A percentile compares a stretch with the other conserved stretches of the same genome.
Conservation (phyloP, 1,140 invertebrate species). For the Diploscapter pachys region DNA sequence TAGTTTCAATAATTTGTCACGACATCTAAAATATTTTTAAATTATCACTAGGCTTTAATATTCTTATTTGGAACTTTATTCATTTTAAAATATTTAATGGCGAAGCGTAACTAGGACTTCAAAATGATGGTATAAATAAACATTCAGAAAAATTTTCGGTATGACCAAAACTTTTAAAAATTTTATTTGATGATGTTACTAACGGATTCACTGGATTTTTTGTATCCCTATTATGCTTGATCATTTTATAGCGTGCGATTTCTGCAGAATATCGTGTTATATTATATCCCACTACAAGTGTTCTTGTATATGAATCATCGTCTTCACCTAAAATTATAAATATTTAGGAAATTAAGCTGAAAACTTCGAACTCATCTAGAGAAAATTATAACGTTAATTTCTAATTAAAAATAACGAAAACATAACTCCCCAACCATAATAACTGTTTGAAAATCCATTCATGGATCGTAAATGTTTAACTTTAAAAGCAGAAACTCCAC, state of each 20-base stretch:
- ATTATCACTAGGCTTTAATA: background rate
- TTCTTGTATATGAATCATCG: too few species aligned
- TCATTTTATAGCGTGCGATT: constrained; percentile 61
- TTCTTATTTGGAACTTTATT: too few species aligned
- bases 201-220: constrained; percentile 56
- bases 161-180: too few species aligned
- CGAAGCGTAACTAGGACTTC: too few species aligned
- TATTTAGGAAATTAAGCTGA: constrained; percentile 48
- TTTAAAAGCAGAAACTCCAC: constrained; percentile 67
- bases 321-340: too few species aligned
- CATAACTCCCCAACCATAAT: constrained; percentile 75
- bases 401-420: too few species aligned
- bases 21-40: constrained; percentile 59
- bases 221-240: constrained; percentile 56
- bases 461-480: constrained; percentile 70
- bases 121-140: too few species aligned
- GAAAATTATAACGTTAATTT: too few species aligned
- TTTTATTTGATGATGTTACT: too few species aligned
- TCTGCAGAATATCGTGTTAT: constrained; percentile 56
- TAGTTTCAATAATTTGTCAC: constrained; percentile 74
- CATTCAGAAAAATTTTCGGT: too few species aligned
- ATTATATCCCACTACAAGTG: constrained; percentile 45
- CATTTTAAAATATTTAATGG: too few species aligned
- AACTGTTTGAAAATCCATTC: constrained; percentile 88
- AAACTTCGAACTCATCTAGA: too few species aligned